A percentile compares a stretch with the other conserved stretches of the same genome.
Evolutionary conservation across 2,888 invertebrate species (phyloP).

Genomic region (Sicus ferrugineus): DNA sequence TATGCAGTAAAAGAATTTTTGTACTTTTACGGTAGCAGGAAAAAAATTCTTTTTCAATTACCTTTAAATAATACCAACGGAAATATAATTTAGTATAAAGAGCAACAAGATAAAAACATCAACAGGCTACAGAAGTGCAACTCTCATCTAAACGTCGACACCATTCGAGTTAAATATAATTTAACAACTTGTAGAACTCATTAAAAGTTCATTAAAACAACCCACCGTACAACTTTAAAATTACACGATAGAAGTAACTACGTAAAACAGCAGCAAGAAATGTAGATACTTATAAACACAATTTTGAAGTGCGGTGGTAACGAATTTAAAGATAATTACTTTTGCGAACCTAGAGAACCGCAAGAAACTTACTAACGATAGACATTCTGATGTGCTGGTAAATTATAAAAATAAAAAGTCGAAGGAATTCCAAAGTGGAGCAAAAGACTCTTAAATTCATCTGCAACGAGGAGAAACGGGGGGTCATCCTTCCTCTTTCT

Average conservation of each 20-base stretch:
- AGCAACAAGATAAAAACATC: too few relatives aligned
- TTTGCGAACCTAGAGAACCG: slow-evolving; percentile 16
- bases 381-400: too few relatives aligned
- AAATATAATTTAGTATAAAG: too few relatives aligned
- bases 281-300: background rate
- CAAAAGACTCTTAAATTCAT: background rate
- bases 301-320: slow-evolving; percentile 24
- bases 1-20: too few relatives aligned
- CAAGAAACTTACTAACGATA: background rate
- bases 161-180: background rate
- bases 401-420: too few relatives aligned
- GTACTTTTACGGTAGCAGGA: too few relatives aligned
- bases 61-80: too few relatives aligned
- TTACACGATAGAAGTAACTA: background rate
- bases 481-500: background rate
- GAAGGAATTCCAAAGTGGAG: too few relatives aligned
- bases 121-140: background rate
- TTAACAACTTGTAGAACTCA: slow-evolving; percentile 13
- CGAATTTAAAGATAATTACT: slow-evolving; percentile 30
- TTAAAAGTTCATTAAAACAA: too few relatives aligned
- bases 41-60: too few relatives aligned
- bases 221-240: too few relatives aligned
- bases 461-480: background rate
- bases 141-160: background rate
- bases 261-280: background rate